Evolutionary conservation across 2,888 invertebrate species (phyloP).

Genomic region (Liopterus haemorrhoidalis): DNA sequence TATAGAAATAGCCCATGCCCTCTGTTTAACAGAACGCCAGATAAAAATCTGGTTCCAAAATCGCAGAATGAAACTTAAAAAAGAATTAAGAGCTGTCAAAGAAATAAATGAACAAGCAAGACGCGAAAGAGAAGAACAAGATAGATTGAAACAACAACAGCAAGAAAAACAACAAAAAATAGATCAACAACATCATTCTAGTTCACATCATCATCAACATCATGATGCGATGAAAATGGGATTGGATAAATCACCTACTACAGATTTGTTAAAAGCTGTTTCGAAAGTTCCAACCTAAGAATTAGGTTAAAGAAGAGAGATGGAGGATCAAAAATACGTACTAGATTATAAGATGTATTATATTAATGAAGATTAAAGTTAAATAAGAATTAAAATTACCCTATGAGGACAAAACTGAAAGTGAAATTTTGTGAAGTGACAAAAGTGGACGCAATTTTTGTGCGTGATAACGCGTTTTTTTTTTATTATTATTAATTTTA

Average conservation of each 20-base stretch:
- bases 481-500: slow-evolving; percentile 15
- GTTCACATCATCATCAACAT: slow-evolving; percentile 60
- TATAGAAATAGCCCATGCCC: slow-evolving; percentile 94
- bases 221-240: slow-evolving; percentile 69
- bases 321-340: slow-evolving; percentile 37
- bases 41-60: slow-evolving; percentile 98
- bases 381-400: background rate
- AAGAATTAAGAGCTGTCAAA: slow-evolving; percentile 88
- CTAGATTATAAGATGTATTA: slow-evolving; percentile 35
- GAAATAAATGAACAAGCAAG: slow-evolving; percentile 93
- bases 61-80: slow-evolving; percentile 93
- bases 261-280: slow-evolving; percentile 69
- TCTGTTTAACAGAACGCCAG: slow-evolving; percentile 93
- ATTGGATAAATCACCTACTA: slow-evolving; percentile 59
- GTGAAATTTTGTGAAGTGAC: slow-evolving; percentile 10
- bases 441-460: slow-evolving; percentile 10
- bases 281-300: slow-evolving; percentile 73
- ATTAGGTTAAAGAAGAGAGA: slow-evolving; percentile 13
- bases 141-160: slow-evolving; percentile 85
- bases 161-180: slow-evolving; percentile 80
- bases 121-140: slow-evolving; percentile 84
- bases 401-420: background rate
- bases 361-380: slow-evolving; percentile 20
- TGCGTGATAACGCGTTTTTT: slow-evolving; percentile 15
- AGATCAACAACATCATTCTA: slow-evolving; percentile 58